phyloP scores from a whole-genome alignment of 2,888 invertebrate genomes.

The Microchrysa polita region DNA sequence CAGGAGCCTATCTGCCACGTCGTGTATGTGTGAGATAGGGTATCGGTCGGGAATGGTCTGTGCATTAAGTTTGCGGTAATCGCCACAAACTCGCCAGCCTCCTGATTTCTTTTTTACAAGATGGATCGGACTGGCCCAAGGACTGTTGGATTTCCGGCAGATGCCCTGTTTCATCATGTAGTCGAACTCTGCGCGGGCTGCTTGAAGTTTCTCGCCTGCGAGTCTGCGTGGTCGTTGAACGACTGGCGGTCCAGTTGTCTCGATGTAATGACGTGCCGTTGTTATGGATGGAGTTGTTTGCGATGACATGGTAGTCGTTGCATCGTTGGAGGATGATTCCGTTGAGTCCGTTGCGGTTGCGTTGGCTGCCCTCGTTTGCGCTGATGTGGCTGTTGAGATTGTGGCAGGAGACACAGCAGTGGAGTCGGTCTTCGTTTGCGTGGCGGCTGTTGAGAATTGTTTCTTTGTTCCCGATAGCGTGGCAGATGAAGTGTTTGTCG shows the following conservation, averaged over 20 bases:
- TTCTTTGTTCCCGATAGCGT: not conserved
- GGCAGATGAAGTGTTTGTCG: not conserved
- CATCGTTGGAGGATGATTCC: not conserved
- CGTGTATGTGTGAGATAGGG: slow-evolving; percentile 56
- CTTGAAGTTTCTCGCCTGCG: no score
- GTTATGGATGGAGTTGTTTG: not conserved
- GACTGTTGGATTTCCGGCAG: no score
- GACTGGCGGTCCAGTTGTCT: no score
- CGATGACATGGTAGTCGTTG: not conserved
- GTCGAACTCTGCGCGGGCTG: no score
- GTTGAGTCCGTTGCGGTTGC: not conserved
- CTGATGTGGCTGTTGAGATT: not conserved
- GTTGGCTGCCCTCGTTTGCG: not conserved
- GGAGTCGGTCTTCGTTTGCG: not conserved
- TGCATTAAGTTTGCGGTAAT: no score
- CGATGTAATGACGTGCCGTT: no score
- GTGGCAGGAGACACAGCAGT: not conserved
- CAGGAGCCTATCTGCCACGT: slow-evolving; percentile 52
- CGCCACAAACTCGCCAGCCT: no score
- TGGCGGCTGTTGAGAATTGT: not conserved
- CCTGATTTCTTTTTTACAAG: no score
- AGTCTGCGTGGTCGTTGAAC: no score
- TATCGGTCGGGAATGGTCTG: no score
- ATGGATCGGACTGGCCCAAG: no score
- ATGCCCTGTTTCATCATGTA: no score